Evolutionary conservation across 2,113 vertebrate genomes (phyloP).

Genomic region (Tetraodon nigroviridis): DNA sequence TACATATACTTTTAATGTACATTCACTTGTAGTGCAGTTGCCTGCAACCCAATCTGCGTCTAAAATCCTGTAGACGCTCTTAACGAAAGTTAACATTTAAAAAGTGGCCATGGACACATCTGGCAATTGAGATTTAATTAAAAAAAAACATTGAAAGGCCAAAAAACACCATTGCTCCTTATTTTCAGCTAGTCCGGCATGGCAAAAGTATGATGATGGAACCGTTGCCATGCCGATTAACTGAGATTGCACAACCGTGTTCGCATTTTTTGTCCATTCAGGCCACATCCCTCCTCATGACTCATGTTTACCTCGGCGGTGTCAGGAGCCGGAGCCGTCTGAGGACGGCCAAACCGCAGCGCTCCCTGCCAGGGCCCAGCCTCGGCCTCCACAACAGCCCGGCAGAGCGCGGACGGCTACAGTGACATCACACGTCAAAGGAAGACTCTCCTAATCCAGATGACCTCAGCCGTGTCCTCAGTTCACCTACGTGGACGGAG

Average conservation of each 20-base stretch:
- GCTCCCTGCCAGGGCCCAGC: conserved; percentile 39
- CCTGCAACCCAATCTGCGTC: neutral
- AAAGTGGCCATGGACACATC: too few relatives aligned
- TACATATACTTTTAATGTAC: neutral
- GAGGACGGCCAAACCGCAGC: conserved; percentile 66
- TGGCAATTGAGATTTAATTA: too few relatives aligned
- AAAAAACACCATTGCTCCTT: too few relatives aligned
- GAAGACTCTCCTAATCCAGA: conserved; percentile 25
- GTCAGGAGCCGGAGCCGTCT: conserved; percentile 44
- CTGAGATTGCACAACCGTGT: conserved; percentile 25
- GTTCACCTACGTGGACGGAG: conserved; percentile 27
- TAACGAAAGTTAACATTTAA: too few relatives aligned
- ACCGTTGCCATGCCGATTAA: neutral
- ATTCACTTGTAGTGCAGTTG: neutral
- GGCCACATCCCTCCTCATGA: conserved; percentile 43
- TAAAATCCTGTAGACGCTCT: too few relatives aligned
- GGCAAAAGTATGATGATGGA: too few relatives aligned
- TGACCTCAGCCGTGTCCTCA: conserved; percentile 34
- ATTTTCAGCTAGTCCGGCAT: too few relatives aligned
- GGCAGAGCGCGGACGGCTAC: conserved; percentile 31
- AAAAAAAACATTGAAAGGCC: too few relatives aligned
- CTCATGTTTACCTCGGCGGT: conserved; percentile 60
- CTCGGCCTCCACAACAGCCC: conserved; percentile 39
- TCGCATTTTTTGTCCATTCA: conserved; percentile 21
- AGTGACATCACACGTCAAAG: conserved; percentile 50